Evolutionary conservation across 1,140 invertebrate species (phyloP).

Genomic region (Megathymus violae): DNA sequence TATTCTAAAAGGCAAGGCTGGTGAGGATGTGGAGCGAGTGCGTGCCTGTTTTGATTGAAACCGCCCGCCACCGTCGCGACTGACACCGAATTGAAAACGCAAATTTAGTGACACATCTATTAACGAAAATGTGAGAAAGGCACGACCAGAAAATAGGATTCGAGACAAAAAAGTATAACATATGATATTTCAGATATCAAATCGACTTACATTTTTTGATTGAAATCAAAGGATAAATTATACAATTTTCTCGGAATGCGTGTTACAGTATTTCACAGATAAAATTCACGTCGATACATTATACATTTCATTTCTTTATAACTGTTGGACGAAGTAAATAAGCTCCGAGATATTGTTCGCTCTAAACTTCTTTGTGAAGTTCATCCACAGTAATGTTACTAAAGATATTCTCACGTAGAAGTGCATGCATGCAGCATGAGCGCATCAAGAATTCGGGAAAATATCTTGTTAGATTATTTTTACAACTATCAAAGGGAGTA

Average conservation of each 20-base stretch:
- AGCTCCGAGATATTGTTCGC: constrained; percentile 50
- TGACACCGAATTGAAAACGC: constrained; percentile 79
- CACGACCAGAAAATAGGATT: constrained; percentile 69
- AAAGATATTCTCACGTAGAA: constrained; percentile 50
- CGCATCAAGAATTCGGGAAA: constrained; percentile 41
- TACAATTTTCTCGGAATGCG: neutral
- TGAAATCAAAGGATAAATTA: constrained; percentile 19
- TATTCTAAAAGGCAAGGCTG: constrained; percentile 79
- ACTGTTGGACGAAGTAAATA: constrained; percentile 50
- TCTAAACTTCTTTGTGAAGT: constrained; percentile 48
- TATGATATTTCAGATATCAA: constrained; percentile 39
- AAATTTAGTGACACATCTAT: constrained; percentile 81
- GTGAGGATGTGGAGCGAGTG: constrained; percentile 80
- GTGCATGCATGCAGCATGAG: constrained; percentile 49
- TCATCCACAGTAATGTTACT: constrained; percentile 47
- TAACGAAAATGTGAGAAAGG: constrained; percentile 74
- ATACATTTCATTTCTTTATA: constrained; percentile 43
- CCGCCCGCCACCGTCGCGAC: constrained; percentile 61
- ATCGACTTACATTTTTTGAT: constrained; percentile 8
- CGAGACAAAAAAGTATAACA: constrained; percentile 47
- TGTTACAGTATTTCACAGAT: neutral
- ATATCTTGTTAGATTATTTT: constrained; percentile 69
- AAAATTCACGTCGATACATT: neutral
- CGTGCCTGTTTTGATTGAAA: constrained; percentile 82
- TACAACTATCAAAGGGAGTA: constrained; percentile 73